Conservation (phyloP, 2,797 vertebrate genomes). For the Lepilemur ruficaudatus region DNA sequence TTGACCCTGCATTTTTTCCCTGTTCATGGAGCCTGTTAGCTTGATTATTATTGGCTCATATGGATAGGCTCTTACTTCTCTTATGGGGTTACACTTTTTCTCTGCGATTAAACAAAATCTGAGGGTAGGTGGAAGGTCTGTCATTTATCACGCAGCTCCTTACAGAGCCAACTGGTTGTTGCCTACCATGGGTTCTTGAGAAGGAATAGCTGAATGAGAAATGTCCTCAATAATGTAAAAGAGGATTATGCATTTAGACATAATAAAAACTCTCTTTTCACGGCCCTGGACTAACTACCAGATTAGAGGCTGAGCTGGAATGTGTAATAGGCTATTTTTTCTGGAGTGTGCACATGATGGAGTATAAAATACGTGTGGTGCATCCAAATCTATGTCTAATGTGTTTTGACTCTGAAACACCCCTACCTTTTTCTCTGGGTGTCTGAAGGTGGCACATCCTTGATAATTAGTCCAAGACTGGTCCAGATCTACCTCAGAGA, state of each 20-base stretch:
- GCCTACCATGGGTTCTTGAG: background rate
- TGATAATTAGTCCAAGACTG: background rate
- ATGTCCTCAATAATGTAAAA: background rate
- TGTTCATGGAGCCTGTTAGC: background rate
- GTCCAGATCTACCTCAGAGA: background rate
- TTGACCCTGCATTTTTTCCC: background rate
- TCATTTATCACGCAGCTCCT: background rate
- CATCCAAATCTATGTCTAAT: background rate
- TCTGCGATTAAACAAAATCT: background rate
- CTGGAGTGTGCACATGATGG: background rate
- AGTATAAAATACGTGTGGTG: background rate
- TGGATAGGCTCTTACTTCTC: background rate
- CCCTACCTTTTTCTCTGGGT: background rate
- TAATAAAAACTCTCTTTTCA: background rate
- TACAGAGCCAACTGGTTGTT: background rate
- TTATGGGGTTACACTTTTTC: background rate
- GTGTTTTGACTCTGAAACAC: background rate
- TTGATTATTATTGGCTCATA: constrained; percentile 20
- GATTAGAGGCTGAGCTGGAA: background rate
- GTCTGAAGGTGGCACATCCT: background rate
- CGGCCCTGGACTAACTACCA: background rate
- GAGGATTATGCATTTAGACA: background rate
- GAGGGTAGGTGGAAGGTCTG: background rate
- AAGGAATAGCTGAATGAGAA: background rate
- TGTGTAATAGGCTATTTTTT: background rate